These are phyloP conservation scores for Tenebrosternarchus preto DNA, from an alignment of 2,113 vertebrate species.

Conservation along the genomic window DNA sequence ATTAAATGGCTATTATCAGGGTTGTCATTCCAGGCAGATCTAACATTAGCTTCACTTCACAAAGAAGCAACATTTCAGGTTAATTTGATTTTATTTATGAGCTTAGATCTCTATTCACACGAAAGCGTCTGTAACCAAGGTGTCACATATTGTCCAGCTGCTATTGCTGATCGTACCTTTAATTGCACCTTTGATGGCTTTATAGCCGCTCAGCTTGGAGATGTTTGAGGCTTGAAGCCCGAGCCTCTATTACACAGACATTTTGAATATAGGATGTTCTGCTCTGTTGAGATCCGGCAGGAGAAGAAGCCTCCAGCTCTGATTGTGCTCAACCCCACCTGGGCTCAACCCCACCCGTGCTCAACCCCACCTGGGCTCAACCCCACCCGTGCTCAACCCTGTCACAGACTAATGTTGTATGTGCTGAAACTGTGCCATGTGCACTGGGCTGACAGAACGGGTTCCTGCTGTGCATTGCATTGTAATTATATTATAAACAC, in stretches of 20 bases:
- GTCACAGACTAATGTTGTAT: no score
- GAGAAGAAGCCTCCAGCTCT: background rate
- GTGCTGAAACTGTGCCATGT: no score
- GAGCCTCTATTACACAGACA: slow-evolving; percentile 9
- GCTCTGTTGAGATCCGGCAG: slow-evolving; percentile 25
- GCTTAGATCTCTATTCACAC: background rate
- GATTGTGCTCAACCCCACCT: background rate
- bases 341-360: background rate
- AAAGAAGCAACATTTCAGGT: slow-evolving; percentile 5
- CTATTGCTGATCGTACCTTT: slow-evolving; percentile 25
- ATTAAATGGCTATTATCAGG: slow-evolving; percentile 20
- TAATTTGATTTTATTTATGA: slow-evolving; percentile 32
- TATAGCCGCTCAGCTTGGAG: slow-evolving; percentile 31
- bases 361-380: no score
- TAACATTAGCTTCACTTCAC: background rate
- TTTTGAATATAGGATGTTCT: slow-evolving; percentile 39
- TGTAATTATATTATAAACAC: no score
- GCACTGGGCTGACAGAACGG: no score
- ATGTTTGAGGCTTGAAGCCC: slow-evolving; percentile 1
- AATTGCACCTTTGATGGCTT: slow-evolving; percentile 36
- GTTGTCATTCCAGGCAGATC: background rate
- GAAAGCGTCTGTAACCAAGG: background rate
- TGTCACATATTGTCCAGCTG: slow-evolving; percentile 5
- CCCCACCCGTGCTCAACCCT: no score
- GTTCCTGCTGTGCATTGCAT: no score